Evolutionary conservation across 2,888 invertebrate species (phyloP), one percentile per base, ranked within the genome.

Genomic region (Marasmarcha lunaedactyla): DNA sequence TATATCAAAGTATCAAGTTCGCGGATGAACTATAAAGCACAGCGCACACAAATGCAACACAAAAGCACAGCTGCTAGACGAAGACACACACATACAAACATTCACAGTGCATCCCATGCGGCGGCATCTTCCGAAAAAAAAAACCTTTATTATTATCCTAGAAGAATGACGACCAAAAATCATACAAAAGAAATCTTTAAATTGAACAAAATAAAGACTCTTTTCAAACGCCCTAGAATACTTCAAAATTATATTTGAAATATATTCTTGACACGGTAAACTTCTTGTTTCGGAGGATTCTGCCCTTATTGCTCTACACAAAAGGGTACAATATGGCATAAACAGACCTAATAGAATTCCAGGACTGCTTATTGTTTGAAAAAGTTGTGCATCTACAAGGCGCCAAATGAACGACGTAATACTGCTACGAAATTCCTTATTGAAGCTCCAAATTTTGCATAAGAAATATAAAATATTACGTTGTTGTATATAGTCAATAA

Each of bases 111-210:
- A 78, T 71, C 77, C 70, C 70, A 76, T 63, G 70, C 76, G 68
- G 70, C 76, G 68, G 64, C 71, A 67, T 67, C 69, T 69, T 66
- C 60, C 59, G 59, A 70, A 63, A 71, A 69, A 78, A 79, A 78
- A 79, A 77, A 78, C 64, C 66, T 72, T 76, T 83, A 79, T 79
- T 83, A 81, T 79, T 79, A 83, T 73, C 70, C 63, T 63, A 57
- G 57, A 58, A 62, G 63, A 66, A 70, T 68, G 64, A 66, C 62
- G 64, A 49, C 30, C 37, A 12, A 41, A 2, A 2, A 33, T 2
- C 48, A 53, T 15, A 12, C 46, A 14, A 71, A 61, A 54, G 42
- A 51, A 42, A 33, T 54, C 66, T 54, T 39, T 70, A 58, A 40
- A 7, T 1, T 15, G 1, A 1, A 9, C 1, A 1, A 0, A 1